A percentile compares a stretch with the other conserved stretches of the same genome.
Conservation (phyloP, 2,888 invertebrate genomes). For the Brenthis daphne region DNA sequence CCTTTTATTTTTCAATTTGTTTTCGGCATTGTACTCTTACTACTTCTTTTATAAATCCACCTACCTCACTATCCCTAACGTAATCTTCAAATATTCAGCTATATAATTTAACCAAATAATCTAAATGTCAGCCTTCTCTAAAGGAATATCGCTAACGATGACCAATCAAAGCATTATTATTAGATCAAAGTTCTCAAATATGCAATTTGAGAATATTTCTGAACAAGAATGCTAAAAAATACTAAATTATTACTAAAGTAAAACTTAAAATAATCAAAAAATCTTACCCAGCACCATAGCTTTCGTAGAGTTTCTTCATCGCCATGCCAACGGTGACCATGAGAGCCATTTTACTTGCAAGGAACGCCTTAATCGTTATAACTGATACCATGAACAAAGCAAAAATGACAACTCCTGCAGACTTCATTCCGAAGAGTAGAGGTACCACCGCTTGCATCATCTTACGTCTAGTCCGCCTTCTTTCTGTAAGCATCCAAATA, state of each 20-base stretch:
- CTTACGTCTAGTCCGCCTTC: constrained; percentile 81
- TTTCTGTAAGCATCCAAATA: constrained; percentile 46
- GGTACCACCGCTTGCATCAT: constrained; percentile 85
- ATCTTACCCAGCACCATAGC: constrained; percentile 74
- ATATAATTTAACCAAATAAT: too few species aligned
- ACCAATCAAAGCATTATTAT: too few species aligned
- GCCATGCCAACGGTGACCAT: constrained; percentile 84
- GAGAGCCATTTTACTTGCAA: constrained; percentile 86
- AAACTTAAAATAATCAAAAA: background rate
- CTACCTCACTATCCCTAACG: too few species aligned
- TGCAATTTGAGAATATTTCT: too few species aligned
- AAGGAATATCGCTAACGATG: too few species aligned
- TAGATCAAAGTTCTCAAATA: too few species aligned
- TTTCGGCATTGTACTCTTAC: too few species aligned
- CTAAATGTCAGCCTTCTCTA: too few species aligned
- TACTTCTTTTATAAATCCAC: too few species aligned
- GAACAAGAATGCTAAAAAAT: background rate
- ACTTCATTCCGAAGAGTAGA: constrained; percentile 86
- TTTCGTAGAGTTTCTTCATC: constrained; percentile 83
- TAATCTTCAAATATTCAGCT: too few species aligned
- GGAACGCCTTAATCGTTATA: constrained; percentile 85
- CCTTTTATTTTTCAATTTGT: too few species aligned
- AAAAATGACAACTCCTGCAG: constrained; percentile 84
- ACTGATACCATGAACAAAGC: constrained; percentile 83
- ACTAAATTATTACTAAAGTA: background rate